Conservation (phyloP, 2,113 vertebrate species). For the Smithornis capensis region DNA sequence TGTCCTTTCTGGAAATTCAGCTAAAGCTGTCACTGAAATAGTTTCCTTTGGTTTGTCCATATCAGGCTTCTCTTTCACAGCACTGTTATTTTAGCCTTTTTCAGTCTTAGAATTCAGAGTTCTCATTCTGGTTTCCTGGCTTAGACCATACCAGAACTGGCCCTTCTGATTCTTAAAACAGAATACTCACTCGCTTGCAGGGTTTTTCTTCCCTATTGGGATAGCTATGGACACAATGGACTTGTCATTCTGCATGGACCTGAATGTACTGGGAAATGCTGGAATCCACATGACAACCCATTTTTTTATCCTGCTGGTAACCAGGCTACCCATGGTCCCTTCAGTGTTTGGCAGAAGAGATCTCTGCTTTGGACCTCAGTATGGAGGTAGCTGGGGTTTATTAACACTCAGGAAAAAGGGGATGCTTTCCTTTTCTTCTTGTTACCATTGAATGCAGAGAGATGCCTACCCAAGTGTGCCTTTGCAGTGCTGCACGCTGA, state of each 20-base stretch:
- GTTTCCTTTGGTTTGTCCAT: neutral
- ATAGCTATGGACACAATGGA: neutral
- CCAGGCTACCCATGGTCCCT: neutral
- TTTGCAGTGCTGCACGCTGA: neutral
- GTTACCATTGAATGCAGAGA: neutral
- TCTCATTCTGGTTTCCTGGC: neutral
- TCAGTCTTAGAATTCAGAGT: neutral
- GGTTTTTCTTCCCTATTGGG: neutral
- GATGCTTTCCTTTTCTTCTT: neutral
- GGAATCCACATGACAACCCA: neutral
- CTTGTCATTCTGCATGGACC: neutral
- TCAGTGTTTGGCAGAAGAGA: fast-evolving
- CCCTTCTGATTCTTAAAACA: neutral
- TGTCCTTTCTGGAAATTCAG: neutral
- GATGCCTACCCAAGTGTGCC: neutral
- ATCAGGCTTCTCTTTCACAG: neutral
- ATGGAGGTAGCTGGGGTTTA: neutral
- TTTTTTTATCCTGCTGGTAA: neutral
- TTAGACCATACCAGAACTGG: neutral
- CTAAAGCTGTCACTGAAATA: neutral
- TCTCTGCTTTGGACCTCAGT: neutral
- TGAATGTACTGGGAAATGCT: neutral
- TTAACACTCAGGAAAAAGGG: neutral
- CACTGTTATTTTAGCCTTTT: neutral
- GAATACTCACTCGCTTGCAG: neutral